Evolutionary conservation across 2,113 vertebrate species (phyloP).

Genomic region (Zosterops lateralis): DNA sequence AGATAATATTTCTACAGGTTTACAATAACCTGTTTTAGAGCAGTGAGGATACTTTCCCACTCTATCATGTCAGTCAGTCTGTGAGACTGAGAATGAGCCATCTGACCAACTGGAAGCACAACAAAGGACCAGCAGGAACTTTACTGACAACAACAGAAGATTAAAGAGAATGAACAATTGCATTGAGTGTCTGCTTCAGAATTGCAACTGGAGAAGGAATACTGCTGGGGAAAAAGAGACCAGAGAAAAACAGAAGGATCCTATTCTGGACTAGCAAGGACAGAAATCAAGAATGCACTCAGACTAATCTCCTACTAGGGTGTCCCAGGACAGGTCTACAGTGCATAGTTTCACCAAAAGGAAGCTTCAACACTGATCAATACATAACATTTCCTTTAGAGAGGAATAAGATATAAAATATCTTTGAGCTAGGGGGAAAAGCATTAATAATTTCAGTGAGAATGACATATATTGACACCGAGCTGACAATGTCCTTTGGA

Average conservation of each 20-base stretch:
- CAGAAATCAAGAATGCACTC: not conserved
- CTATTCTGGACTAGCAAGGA: not conserved
- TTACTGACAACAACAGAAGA: not conserved
- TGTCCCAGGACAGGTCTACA: not conserved
- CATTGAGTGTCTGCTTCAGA: not conserved
- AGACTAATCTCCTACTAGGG: not conserved
- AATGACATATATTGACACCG: not conserved
- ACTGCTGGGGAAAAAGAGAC: not conserved
- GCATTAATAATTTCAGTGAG: not conserved
- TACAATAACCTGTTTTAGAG: not conserved
- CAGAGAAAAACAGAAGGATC: not conserved
- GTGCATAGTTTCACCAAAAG: not conserved
- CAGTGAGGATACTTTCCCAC: not conserved
- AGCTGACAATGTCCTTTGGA: not conserved
- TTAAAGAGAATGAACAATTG: not conserved
- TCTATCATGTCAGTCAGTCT: not conserved
- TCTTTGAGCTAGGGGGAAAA: not conserved
- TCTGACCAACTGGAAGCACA: not conserved
- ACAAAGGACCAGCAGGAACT: slow-evolving; percentile 1
- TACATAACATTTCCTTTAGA: not conserved
- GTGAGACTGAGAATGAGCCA: slow-evolving; percentile 3
- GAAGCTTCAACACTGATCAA: not conserved
- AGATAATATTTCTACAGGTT: not conserved
- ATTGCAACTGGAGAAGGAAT: not conserved
- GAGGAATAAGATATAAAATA: not conserved